Percentiles rank a stretch among this genome's conserved stretches.
These are phyloP conservation scores for Falcunculus frontatus DNA, from an alignment of 2,113 vertebrate genomes.

Conservation along the genomic window DNA sequence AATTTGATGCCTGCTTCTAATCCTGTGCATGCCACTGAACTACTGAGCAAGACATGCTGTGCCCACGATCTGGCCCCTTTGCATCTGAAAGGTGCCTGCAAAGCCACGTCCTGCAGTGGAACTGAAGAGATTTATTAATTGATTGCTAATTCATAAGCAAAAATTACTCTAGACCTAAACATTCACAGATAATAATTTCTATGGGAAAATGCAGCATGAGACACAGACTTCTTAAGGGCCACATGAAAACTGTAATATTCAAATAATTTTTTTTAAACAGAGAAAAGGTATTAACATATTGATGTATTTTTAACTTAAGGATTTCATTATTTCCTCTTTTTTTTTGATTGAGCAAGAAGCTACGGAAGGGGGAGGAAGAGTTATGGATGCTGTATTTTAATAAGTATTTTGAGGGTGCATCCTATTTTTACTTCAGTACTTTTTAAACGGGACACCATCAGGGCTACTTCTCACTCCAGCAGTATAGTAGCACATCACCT, in stretches of 20 bases:
- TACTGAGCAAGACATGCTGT: not conserved
- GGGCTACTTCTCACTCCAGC: not conserved
- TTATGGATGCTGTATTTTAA: not conserved
- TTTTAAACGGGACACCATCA: not conserved
- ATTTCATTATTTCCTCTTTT: not conserved
- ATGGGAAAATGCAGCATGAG: not conserved
- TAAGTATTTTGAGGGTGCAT: not conserved
- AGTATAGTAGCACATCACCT: not conserved
- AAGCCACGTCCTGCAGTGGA: not conserved
- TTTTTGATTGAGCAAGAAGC: not conserved
- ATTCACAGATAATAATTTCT: not conserved
- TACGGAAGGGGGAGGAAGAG: not conserved
- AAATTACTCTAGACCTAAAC: not conserved
- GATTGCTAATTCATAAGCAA: not conserved
- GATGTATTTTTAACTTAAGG: not conserved
- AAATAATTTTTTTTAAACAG: not conserved
- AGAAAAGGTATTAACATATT: not conserved
- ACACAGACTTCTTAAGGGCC: not conserved
- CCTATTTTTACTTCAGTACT: not conserved
- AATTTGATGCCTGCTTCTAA: not conserved
- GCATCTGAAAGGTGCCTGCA: not conserved
- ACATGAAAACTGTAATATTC: not conserved
- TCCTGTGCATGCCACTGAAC: not conserved
- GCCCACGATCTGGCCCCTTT: fast-evolving
- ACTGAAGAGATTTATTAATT: not conserved